Evolutionary conservation across 2,797 vertebrate species (phyloP).

Genomic region (Eleutherodactylus coqui): DNA sequence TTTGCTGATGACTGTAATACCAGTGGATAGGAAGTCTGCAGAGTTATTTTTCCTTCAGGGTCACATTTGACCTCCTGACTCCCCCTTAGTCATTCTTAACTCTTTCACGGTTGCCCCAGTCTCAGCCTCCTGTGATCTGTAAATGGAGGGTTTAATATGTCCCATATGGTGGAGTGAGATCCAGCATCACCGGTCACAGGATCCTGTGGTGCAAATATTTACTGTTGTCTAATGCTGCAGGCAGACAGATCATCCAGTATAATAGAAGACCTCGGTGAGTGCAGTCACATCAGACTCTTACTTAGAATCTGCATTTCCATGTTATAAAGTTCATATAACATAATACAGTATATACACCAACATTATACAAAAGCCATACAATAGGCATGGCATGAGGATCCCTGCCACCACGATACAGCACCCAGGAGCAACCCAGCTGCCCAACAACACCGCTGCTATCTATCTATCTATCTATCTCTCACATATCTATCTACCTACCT

Average conservation of each 20-base stretch:
- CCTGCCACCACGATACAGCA: too few relatives aligned
- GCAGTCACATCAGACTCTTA: too few relatives aligned
- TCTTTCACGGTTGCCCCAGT: not conserved
- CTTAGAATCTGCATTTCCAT: too few relatives aligned
- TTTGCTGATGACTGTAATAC: not conserved
- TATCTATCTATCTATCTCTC: too few relatives aligned
- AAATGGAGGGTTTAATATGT: not conserved
- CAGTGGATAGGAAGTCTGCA: not conserved
- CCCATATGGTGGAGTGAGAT: slow-evolving; percentile 16
- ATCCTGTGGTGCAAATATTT: not conserved
- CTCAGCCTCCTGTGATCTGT: not conserved
- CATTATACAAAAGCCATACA: too few relatives aligned
- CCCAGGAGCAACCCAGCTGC: too few relatives aligned
- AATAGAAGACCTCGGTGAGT: not conserved
- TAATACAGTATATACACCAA: too few relatives aligned
- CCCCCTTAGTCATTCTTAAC: slow-evolving; percentile 29
- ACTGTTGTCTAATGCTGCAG: not conserved
- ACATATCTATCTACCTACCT: too few relatives aligned
- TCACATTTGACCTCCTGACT: slow-evolving; percentile 29
- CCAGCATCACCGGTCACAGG: not conserved
- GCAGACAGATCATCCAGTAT: not conserved
- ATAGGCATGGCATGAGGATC: too few relatives aligned
- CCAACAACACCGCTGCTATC: too few relatives aligned
- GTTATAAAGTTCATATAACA: too few relatives aligned
- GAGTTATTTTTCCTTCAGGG: slow-evolving; percentile 6